Base-by-base conservation (phyloP, 2,797 vertebrate genomes). In the Cuculus canorus region DNA sequence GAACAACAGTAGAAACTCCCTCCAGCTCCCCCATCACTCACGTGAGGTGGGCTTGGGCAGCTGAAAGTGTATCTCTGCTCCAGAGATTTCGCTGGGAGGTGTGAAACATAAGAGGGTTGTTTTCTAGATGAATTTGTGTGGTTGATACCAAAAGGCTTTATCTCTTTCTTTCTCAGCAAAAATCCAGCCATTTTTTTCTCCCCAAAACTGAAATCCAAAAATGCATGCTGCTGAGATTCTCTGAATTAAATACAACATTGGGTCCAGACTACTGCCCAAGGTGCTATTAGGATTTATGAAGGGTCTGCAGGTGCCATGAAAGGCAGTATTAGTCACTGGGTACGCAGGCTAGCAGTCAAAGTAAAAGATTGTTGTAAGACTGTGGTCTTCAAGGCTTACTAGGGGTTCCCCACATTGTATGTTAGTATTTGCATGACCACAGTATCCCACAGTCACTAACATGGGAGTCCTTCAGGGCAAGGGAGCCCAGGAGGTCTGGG, bases 21-120 rank as follows among this genome's bases (percentile, higher is more conserved):
- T 5, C 9, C 27, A 4, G 2, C 18, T 11, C 15, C 19, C 10
- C 11, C 45, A 24, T 2, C n/a, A 43, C n/a, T n/a, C 45, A 39
- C 0, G 1, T 3, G 11, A 75, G 21, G 11, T 41, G 60, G 0
- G 0, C 15, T 64, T 2, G 3, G 48, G 54, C 27, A 57, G 23
- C 9, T 72, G 35, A 15, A 32, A 52, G 11, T 0, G 2, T 12
- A 23, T 18, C 17, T n/a, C 28, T n/a, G 22, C 68, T 90, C 33
- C 43, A 60, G 69, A 73, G 33, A 15, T 60, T 2, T 1, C 21
- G 50, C 24, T 3, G 6, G 5, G 32, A 54, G 25, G 8, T 7
- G 28, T 15, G 48, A 53, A 35, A 4, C 27, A 10, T 6, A 16
- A 63, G 13, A 80, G 4, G 2, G 2, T n/a, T 45, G 3, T 50